A percentile compares a stretch with the other conserved stretches of the same genome.
phyloP scores from a whole-genome alignment of 1,140 invertebrate genomes.

The Monochamus saltuarius region DNA sequence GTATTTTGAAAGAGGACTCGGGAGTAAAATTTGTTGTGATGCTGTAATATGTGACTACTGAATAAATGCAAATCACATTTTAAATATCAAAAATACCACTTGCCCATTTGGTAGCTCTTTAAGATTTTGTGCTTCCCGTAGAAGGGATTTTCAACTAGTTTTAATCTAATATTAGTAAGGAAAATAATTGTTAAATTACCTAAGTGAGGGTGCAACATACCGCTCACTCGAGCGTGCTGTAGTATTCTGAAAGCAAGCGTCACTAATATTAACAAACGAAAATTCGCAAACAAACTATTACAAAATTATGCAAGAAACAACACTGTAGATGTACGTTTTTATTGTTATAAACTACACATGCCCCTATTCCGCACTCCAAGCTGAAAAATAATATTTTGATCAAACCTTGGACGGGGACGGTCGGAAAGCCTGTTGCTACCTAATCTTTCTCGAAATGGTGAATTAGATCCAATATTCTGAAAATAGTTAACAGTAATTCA shows the following conservation, averaged over 20 bases:
- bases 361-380: constrained; percentile 39
- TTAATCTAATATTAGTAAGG: constrained; percentile 12
- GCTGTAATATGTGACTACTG: too few relatives aligned
- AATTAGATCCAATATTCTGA: constrained; percentile 65
- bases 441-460: constrained; percentile 81
- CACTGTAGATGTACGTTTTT: constrained; percentile 2
- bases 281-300: constrained; percentile 19
- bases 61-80: too few relatives aligned
- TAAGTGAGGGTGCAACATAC: constrained; percentile 40
- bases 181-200: constrained; percentile 32
- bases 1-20: too few relatives aligned
- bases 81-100: too few relatives aligned
- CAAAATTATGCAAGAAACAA: constrained; percentile 11
- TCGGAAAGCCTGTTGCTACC: constrained; percentile 83
- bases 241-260: constrained; percentile 44
- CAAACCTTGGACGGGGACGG: constrained; percentile 78
- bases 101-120: too few relatives aligned
- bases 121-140: too few relatives aligned
- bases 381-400: constrained; percentile 53
- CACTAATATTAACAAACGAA: constrained; percentile 18
- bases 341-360: constrained; percentile 34
- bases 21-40: too few relatives aligned
- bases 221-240: constrained; percentile 40
- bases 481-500: constrained; percentile 11
- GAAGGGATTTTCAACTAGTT: too few relatives aligned